Base-by-base conservation (phyloP, 2,113 vertebrate genomes). In the Drymodes brunneopygia region DNA sequence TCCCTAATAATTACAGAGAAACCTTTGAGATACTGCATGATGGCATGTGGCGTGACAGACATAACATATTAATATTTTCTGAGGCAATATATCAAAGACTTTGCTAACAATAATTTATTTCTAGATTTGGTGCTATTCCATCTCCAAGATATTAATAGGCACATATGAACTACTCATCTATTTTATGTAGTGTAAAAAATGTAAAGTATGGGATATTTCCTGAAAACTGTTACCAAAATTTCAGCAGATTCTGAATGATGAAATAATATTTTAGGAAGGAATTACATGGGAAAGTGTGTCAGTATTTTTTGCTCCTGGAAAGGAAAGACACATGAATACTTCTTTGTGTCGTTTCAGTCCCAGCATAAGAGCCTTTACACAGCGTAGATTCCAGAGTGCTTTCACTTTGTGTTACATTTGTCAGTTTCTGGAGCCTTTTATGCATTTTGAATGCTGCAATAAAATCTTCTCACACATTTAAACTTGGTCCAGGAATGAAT, bases 1-100 rank as follows among this genome's bases (percentile, higher is more conserved):
- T 91, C 70, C 86, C 81, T 95, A 95, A 97, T 95, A 97, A 96
- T 97, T 91, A 61, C 21, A 85, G 88, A 97, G 86, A 97, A 97
- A 94, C 3, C 72, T 94, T 80, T 92, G 90, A 97, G 93, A 95
- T 85, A 71, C 69, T 66, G 64, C 56, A 72, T 91, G 69, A 61
- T 71, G 74, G 35, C 28, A 66, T 53, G 81, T 36, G 45, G 33
- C 88, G 86, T 86, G 93, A 95, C 18, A 95, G 95, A 92, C 60
- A 70, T 83, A 83, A 72, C 18, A 84, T 95, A 92, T 90, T 9
- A 70, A 88, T 90, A 93, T 86, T 91, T 96, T 92, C 58, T 86
- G n/a, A 83, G 94, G 67, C 66, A 83, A 56, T 73, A 57, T 67
- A 92, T 88, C 53, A 88, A 85, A 38, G 66, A 80, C 25, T 65